Evolutionary conservation across 2,797 vertebrate genomes (phyloP), one percentile per base, ranked within the genome.

Genomic region (Streptopelia turtur): DNA sequence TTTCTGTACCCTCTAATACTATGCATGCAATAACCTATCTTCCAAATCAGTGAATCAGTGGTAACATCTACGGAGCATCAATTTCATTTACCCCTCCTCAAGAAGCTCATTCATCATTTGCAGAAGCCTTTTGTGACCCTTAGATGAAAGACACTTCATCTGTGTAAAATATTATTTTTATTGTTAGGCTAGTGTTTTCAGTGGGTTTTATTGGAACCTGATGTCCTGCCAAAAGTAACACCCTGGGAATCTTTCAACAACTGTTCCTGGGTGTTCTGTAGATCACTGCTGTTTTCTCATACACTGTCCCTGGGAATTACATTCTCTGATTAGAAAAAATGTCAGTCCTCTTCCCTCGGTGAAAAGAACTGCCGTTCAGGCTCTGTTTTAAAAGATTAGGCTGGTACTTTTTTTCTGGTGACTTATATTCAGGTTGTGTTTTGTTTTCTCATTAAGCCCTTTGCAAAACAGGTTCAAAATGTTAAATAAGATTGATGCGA

Each of bases 151-250:
- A 37, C 55, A 56, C 41, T 78, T 89, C 60, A 50, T 89, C 56
- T 57, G 78, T 78, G 75, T 90, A 83, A 87, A 89, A 85, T 93
- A 92, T 83, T 81, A 56, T 88, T 89, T 0, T 83, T 91, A 6
- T 69, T 93, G 59, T 94, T 74, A 65, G 83, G 56, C 71, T 61
- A 20, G 53, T 83, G 83, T 87, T 95, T 95, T 94, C 79, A 81
- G 87, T 83, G 69, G 31, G 25, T 92, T 96, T 96, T 95, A 61
- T 71, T 93, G 86, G 96, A 94, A 97, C 95, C 69, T 71, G 75
- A 81, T 95, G 96, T 96, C 93, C 96, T 96, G 95, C 95, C 96
- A 96, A 78, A 93, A 92, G 90, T 83, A 93, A 96, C 93, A 96
- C 96, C 90, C 96, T 83, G 81, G 63, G 93, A 96, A 85, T 91